Percentiles rank a stretch among this genome's conserved stretches.
These are phyloP conservation scores for Ginglymostoma cirratum DNA, from an alignment of 2,113 vertebrate genomes.

Conservation along the genomic window DNA sequence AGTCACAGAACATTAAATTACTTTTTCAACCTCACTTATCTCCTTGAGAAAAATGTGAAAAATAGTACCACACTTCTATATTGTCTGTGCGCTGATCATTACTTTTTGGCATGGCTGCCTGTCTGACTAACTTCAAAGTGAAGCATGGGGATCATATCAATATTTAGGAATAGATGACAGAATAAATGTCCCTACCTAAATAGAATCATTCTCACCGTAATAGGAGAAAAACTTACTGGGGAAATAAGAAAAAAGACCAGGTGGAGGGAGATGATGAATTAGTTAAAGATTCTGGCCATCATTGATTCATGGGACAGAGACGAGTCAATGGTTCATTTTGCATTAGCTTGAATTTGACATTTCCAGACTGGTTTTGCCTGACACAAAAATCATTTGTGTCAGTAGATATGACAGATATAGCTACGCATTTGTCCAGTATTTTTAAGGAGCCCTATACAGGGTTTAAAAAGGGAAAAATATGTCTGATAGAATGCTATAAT, in stretches of 20 bases:
- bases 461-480: too few species aligned
- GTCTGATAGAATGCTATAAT: too few species aligned
- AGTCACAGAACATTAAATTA: background rate
- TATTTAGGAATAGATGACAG: background rate
- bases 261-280: background rate
- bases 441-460: too few species aligned
- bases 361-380: background rate
- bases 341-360: background rate
- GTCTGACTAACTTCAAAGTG: background rate
- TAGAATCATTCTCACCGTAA: background rate
- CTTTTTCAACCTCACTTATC: background rate
- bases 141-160: background rate
- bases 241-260: background rate
- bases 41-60: background rate
- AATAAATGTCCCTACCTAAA: background rate
- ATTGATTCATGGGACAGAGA: background rate
- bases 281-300: background rate
- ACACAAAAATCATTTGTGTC: background rate
- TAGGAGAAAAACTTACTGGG: background rate
- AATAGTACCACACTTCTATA: background rate
- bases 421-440: too few species aligned
- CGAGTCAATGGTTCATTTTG: background rate
- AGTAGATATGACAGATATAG: too few species aligned
- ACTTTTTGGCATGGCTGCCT: background rate
- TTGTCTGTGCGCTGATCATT: background rate